Evolutionary conservation across 2,888 invertebrate genomes (phyloP), one percentile per base, ranked within the genome.

Genomic region (Xestia ashworthii): DNA sequence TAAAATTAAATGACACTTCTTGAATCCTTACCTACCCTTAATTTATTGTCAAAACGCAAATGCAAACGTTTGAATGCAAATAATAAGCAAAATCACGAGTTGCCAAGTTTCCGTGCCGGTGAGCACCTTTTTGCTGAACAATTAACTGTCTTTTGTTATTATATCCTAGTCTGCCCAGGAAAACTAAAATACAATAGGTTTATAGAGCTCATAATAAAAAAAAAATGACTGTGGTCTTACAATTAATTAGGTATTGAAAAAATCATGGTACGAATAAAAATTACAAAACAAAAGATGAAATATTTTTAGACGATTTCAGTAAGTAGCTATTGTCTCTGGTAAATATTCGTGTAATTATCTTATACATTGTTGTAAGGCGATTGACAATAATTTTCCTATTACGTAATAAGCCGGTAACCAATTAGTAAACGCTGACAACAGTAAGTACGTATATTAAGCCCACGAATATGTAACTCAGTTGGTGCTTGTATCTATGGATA

Each of bases 401-500:
- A 50, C n/a, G 16, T n/a, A 38, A 12, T 74, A 66, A 75, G 44
- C 62, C 32, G n/a, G 5, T 22, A 66, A 14, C 14, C n/a, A 44
- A 65, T 65, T 65, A 65, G 65, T 65, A 62, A 62, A 5, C 32
- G 9, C 62, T 62, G 25, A 25, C 46, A 77, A 55, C 14, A 70
- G 14, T 25, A 22, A 32, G 11, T 48, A 50, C 19, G 0, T 9
- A 9, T 50, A 72, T 60, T 73, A 53, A 78, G 55, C 53, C 62
- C 46, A 32, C 55, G 55, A 65, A 74, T 58, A 44, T 79, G 67
- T 74, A 48, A 38, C 25, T 58, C 9, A 50, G 19, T 80, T 41
- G 19, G 6, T 64, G 14, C 16, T 62, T 67, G 62, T 85, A 85
- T 83, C 82, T 74, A 75, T 72, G 72, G 82, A 72, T 75, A 77